phyloP scores from a whole-genome alignment of 2,113 vertebrate genomes.

The Crotalus viridis region DNA sequence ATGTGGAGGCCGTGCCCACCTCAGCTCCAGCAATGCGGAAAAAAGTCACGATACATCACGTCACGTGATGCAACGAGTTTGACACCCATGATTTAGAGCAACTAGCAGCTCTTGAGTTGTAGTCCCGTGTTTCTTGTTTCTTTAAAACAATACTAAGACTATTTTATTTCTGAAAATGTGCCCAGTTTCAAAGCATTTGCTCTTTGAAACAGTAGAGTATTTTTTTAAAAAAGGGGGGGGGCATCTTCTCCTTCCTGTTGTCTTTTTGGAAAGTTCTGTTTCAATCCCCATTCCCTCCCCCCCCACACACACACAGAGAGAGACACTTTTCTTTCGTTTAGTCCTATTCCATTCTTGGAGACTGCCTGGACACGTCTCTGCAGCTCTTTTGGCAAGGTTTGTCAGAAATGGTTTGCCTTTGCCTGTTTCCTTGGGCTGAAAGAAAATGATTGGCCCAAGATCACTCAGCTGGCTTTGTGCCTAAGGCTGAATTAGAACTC shows the following conservation, averaged over 20 bases:
- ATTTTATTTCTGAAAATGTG: not conserved
- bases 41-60: too few relatives aligned
- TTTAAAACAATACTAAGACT: not conserved
- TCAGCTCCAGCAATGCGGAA: too few relatives aligned
- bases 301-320: too few relatives aligned
- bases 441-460: not conserved
- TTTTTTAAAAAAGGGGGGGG: not conserved
- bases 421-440: not conserved
- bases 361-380: not conserved
- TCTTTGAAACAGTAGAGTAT: not conserved
- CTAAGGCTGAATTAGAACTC: not conserved
- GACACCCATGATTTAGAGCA: not conserved
- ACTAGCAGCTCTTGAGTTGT: not conserved
- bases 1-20: too few relatives aligned
- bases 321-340: not conserved
- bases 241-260: not conserved
- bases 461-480: not conserved
- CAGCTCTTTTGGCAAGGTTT: not conserved
- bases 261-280: not conserved
- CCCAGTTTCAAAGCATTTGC: not conserved
- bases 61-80: too few relatives aligned
- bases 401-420: not conserved
- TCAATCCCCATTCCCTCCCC: not conserved
- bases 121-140: not conserved
- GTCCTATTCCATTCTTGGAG: not conserved